A percentile compares a stretch with the other conserved stretches of the same genome.
Conservation (phyloP, 1,140 invertebrate genomes). For the Mactra quadrangularis region DNA sequence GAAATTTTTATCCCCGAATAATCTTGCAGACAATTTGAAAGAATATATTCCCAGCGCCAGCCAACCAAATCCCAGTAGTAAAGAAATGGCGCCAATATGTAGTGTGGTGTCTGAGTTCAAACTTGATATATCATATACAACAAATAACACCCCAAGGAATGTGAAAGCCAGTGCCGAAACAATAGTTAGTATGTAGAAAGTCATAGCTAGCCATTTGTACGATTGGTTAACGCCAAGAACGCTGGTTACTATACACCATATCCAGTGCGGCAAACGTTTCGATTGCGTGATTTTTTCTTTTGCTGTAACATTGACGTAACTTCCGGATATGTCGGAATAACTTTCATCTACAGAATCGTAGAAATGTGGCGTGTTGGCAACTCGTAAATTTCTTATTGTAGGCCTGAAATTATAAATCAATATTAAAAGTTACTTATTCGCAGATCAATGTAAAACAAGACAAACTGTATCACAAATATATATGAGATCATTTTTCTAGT, state of each 20-base stretch:
- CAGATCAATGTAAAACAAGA: too few species aligned
- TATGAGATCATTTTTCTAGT: too few species aligned
- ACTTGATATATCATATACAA: constrained; percentile 80
- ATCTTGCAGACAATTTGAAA: constrained; percentile 74
- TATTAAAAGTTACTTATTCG: too few species aligned
- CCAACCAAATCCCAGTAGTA: constrained; percentile 80
- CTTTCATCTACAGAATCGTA: constrained; percentile 49
- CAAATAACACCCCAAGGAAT: constrained; percentile 74
- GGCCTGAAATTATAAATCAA: constrained; percentile 20
- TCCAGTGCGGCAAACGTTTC: constrained; percentile 70
- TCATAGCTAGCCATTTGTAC: constrained; percentile 73
- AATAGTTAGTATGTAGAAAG: constrained; percentile 80
- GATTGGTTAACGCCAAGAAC: constrained; percentile 72
- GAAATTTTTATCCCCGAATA: constrained; percentile 82
- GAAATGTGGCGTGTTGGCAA: constrained; percentile 42
- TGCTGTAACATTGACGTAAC: constrained; percentile 23
- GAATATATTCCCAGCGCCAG: constrained; percentile 80
- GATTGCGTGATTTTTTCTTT: constrained; percentile 66
- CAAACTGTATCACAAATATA: too few species aligned
- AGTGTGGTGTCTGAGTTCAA: constrained; percentile 78
- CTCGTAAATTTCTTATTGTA: constrained; percentile 14
- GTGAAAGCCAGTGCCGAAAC: constrained; percentile 69
- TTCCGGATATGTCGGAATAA: neutral
- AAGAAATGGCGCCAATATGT: constrained; percentile 76
- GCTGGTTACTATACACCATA: constrained; percentile 70